Evolutionary conservation across 2,113 vertebrate species (phyloP).

Genomic region (Parus major): DNA sequence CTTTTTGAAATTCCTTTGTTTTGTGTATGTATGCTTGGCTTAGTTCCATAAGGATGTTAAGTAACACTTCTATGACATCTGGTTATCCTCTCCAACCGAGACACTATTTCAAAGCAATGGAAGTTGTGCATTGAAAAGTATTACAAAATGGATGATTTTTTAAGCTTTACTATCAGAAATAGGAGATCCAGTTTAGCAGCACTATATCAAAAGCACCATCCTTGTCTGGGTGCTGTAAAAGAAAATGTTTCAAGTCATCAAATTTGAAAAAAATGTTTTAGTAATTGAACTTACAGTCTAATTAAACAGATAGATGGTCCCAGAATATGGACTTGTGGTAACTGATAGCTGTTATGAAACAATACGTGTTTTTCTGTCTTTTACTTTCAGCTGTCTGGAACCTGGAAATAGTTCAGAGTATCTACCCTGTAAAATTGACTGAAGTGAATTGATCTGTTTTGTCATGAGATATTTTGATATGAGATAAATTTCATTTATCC

Average conservation of each 20-base stretch:
- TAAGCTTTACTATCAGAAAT: neutral
- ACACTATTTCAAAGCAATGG: neutral
- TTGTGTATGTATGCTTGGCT: neutral
- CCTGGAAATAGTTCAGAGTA: neutral
- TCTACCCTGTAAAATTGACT: neutral
- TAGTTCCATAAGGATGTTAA: neutral
- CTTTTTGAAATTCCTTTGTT: neutral
- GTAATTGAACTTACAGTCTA: neutral
- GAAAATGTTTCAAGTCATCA: neutral
- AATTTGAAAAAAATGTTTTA: neutral
- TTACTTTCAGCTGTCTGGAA: neutral
- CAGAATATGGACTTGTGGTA: neutral
- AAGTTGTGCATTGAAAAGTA: neutral
- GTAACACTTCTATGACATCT: neutral
- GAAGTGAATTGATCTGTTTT: neutral
- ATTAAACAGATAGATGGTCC: neutral
- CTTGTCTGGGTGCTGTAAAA: neutral
- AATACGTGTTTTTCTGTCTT: neutral
- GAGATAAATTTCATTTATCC: neutral
- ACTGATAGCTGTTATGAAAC: neutral
- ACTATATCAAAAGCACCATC: neutral
- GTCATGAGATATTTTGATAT: neutral
- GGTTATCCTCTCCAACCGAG: neutral
- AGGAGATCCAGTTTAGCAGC: neutral
- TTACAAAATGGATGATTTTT: neutral